Evolutionary conservation across 2,113 vertebrate species (phyloP).

Genomic region (Excalfactoria chinensis): DNA sequence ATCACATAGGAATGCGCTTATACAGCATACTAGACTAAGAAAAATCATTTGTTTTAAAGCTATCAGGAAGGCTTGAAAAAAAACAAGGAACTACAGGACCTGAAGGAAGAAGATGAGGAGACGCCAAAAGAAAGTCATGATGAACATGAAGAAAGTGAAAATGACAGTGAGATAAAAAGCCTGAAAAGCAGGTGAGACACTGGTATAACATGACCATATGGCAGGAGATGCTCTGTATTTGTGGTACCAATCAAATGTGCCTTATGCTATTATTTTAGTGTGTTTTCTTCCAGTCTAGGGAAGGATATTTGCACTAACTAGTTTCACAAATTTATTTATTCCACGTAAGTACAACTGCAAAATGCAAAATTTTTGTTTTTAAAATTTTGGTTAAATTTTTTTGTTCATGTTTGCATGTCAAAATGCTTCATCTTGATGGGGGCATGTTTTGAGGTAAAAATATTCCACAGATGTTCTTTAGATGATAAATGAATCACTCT

Average conservation of each 20-base stretch:
- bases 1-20: not conserved
- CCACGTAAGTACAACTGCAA: not conserved
- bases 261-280: not conserved
- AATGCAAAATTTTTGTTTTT: not conserved
- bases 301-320: not conserved
- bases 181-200: conserved; percentile 78
- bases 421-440: not conserved
- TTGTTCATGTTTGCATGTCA: not conserved
- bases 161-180: conserved; percentile 71
- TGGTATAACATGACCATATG: not conserved
- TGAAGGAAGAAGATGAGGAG: conserved; percentile 82
- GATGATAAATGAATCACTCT: not conserved
- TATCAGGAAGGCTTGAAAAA: conserved; percentile 85
- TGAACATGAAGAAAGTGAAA: conserved; percentile 74
- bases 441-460: not conserved
- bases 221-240: not conserved
- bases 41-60: conserved; percentile 54
- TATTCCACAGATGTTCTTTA: not conserved
- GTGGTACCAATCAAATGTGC: not conserved
- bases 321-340: not conserved
- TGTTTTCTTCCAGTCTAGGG: not conserved
- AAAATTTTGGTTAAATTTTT: not conserved
- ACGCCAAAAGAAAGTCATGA: conserved; percentile 69
- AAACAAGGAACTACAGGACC: conserved; percentile 77
- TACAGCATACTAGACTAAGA: not conserved